phyloP scores from a whole-genome alignment of 2,797 vertebrate genomes.

The Rhabdomys pumilio region DNA sequence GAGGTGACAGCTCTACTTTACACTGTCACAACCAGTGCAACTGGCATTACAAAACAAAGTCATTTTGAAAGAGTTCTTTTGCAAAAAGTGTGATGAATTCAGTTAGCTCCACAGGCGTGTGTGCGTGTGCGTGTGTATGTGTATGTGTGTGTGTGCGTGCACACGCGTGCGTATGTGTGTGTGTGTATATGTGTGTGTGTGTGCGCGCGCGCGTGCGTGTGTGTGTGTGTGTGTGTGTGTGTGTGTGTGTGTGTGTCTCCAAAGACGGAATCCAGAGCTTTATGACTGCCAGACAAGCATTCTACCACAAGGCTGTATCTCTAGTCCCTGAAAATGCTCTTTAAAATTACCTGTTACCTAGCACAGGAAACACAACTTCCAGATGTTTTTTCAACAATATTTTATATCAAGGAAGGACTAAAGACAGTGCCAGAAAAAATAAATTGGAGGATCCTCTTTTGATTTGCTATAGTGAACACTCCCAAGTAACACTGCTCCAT shows the following conservation, averaged over 20 bases:
- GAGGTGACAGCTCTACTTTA: conserved; percentile 18
- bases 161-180: not conserved
- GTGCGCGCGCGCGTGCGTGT: not conserved
- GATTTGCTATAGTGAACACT: not conserved
- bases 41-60: conserved; percentile 17
- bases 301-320: not conserved
- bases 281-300: not conserved
- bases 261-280: not conserved
- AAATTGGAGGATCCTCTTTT: not conserved
- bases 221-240: not conserved
- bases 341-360: not conserved
- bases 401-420: not conserved
- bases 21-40: conserved; percentile 24
- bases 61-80: not conserved
- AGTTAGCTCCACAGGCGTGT: not conserved
- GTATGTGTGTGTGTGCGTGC: not conserved
- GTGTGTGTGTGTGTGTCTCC: not conserved
- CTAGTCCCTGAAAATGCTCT: not conserved
- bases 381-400: conserved; percentile 1
- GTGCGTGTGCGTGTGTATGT: not conserved
- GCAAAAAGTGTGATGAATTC: not conserved
- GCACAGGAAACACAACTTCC: not conserved
- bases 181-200: not conserved
- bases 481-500: not conserved
- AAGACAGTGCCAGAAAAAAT: not conserved